Conservation (phyloP, 64 coral and sea anemone genomes). For the Acropora tenuis region DNA sequence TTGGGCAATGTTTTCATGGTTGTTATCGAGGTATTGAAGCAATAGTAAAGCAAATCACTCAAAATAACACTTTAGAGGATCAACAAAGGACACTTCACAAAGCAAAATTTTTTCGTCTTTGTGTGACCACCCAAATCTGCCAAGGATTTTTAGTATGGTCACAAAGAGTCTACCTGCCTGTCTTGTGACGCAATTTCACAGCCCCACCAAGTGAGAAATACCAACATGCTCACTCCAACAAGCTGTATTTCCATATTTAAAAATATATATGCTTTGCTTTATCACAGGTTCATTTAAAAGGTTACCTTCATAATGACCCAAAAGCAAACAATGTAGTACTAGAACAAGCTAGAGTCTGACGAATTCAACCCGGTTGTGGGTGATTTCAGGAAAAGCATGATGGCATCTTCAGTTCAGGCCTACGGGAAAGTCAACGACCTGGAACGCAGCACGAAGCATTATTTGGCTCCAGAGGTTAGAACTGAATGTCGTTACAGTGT, state of each 20-base stretch:
- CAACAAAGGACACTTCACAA: no score
- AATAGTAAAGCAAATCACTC: no score
- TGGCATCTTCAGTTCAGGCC: neutral
- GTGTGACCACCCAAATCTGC: conserved; percentile 13
- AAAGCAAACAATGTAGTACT: conserved; percentile 50
- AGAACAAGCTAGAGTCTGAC: neutral
- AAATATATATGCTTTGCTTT: conserved; percentile 34
- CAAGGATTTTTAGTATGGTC: neutral
- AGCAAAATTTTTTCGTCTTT: neutral
- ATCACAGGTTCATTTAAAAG: conserved; percentile 23
- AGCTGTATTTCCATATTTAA: conserved; percentile 27
- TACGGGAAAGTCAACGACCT: neutral
- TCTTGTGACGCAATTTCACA: conserved; percentile 34
- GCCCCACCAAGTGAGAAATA: conserved; percentile 23
- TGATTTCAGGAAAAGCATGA: conserved; percentile 47
- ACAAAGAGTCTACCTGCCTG: conserved; percentile 1
- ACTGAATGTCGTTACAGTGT: neutral
- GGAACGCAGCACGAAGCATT: neutral
- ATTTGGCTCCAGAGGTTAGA: conserved; percentile 42
- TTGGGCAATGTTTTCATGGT: no score
- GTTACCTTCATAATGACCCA: conserved; percentile 40
- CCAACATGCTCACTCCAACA: neutral
- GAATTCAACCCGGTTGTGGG: conserved; percentile 26
- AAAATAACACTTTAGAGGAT: no score
- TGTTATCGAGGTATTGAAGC: no score